These are phyloP conservation scores for Salarias fasciatus DNA, from an alignment of 2,797 vertebrate genomes.

Conservation along the genomic window DNA sequence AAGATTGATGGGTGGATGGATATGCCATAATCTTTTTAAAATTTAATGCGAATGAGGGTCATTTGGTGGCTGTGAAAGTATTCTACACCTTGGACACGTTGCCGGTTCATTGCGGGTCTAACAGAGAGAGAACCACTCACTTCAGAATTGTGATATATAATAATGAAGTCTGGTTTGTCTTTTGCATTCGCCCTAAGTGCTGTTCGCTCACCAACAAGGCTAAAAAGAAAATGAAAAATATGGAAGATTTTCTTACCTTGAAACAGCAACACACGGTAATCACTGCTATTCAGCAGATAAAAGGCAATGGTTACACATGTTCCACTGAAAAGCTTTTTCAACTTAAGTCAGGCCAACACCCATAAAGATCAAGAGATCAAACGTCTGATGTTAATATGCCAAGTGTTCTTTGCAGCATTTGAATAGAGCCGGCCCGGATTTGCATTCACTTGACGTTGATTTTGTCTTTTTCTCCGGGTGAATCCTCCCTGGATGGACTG, in stretches of 20 bases:
- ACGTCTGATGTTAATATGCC: slow-evolving; percentile 32
- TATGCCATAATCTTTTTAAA: too few species aligned
- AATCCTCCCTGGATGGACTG: slow-evolving; percentile 34
- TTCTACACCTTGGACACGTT: too few species aligned
- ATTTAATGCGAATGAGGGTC: too few species aligned
- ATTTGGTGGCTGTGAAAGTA: too few species aligned
- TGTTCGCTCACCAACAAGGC: too few species aligned
- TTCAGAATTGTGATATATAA: too few species aligned
- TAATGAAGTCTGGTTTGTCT: too few species aligned
- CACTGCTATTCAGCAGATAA: slow-evolving; percentile 20
- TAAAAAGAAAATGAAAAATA: too few species aligned
- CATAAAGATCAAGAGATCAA: slow-evolving; percentile 48
- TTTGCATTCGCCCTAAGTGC: too few species aligned
- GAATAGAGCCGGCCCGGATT: slow-evolving; percentile 33
- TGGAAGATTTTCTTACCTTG: slow-evolving; percentile 7
- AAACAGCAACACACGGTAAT: slow-evolving; percentile 1
- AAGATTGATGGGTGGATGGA: too few species aligned
- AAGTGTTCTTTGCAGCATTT: slow-evolving; percentile 36
- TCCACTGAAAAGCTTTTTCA: slow-evolving; percentile 39
- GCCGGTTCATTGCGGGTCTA: too few species aligned
- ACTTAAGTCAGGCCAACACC: slow-evolving; percentile 38
- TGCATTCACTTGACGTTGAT: slow-evolving; percentile 50
- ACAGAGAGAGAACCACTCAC: too few species aligned
- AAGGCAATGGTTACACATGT: slow-evolving; percentile 14
- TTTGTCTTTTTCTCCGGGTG: slow-evolving; percentile 27